Percentiles rank a stretch among this genome's conserved stretches.
These are phyloP conservation scores for Cnemophilus loriae DNA, from an alignment of 2,113 vertebrate genomes.

Conservation along the genomic window DNA sequence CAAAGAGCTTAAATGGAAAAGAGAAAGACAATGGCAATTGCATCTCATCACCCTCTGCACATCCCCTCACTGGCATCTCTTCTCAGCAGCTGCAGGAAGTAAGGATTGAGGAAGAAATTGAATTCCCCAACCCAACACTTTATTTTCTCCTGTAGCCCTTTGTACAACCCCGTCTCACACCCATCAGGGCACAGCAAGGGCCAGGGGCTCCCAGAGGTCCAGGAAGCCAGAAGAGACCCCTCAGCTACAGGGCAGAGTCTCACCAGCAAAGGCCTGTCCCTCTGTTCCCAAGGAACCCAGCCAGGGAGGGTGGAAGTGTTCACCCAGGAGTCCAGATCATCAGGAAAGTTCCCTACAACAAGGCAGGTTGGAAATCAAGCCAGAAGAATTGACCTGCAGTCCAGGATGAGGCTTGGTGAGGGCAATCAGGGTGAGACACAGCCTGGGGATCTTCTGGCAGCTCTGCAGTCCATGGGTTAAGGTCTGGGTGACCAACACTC, in stretches of 20 bases:
- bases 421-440: not conserved
- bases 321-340: not conserved
- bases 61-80: not conserved
- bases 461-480: not conserved
- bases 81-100: not conserved
- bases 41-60: not conserved
- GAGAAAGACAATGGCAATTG: not conserved
- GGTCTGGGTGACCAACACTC: not conserved
- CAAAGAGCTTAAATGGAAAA: not conserved
- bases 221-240: not conserved
- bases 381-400: not conserved
- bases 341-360: not conserved
- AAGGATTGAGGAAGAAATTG: not conserved
- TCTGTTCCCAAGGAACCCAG: not conserved
- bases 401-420: not conserved
- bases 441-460: not conserved
- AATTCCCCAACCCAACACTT: not conserved
- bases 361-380: not conserved
- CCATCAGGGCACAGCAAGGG: not conserved
- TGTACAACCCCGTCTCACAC: not conserved
- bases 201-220: not conserved
- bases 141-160: not conserved
- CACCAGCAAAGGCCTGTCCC: not conserved
- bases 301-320: fast-evolving
- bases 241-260: not conserved